Base-by-base conservation (phyloP, 2,888 invertebrate species). In the Calameuta filiformis region DNA sequence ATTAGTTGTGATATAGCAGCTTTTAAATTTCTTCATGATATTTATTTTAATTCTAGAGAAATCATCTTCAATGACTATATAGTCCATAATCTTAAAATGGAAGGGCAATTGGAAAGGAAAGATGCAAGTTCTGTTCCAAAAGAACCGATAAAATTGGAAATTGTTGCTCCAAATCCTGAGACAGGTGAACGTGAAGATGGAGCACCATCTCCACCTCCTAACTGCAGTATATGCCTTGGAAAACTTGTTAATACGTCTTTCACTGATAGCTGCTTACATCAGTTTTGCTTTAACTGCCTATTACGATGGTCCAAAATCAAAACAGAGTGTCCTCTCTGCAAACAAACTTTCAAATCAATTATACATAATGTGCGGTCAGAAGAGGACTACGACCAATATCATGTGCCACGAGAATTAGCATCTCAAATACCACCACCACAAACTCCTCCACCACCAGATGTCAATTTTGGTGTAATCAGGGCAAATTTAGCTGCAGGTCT, bases 251-350 rank as follows among this genome's bases (percentile, higher is more conserved):
- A 98, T 90, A 97, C 97, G 89, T 98, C 97, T 37, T 97, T 97
- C 90, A 97, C 98, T 0, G 96, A 98, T 90, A 96, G 96, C 75
- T 99, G 98, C 90, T 94, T 97, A 90, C 98, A 99, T 92, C 96
- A 96, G 90, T 99, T 98, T 91, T 99, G 98, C 91, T 98, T 98
- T 90, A 95, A 95, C 83, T 99, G 98, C 89, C 93, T 99, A 40
- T 92, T 97, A 80, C 97, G 97, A 89, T 99, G 98, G 98, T 98
- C 98, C 78, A 98, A 97, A 93, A 96, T 98, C 23, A 98, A 98
- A 92, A 95, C 98, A 0, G 98, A 96, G 89, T 98, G 98, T 91
- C 99, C 99, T 0, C 92, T 99, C 0, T 99, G 99, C 92, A 98
- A 99, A 90, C 97, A 97, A 90, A 94, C 95, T 4, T 98, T 98